Evolutionary conservation across 35 echinoderm and acorn worm genomes (phyloP), one percentile per base, ranked within the genome.

Genomic region (Apostichopus japonicus): DNA sequence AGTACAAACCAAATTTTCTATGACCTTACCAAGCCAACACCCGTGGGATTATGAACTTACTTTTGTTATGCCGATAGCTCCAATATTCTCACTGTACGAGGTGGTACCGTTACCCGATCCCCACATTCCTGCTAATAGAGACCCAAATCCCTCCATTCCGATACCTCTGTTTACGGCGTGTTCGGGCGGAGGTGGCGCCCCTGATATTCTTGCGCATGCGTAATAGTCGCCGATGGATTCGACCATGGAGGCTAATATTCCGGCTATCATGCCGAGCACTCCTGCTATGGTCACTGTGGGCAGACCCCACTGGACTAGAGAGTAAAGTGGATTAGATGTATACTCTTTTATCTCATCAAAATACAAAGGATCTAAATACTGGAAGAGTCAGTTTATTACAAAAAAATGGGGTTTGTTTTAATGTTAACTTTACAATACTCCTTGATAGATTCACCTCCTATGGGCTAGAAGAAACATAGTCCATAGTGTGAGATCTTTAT

Each of bases 11-110:
- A 0, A 44, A 44, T 4, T 44, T 44, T 44, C 33, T 44, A 44
- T 0, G 33, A 44, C 4, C 33, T 44, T 44, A 44, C 33, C 2
- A 0, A 44, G 33, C 33, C 33, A 44, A 44, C 33, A 44, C 2
- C 33, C 33, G 4, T 44, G 33, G 33, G 33, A 3, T 44, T 44
- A 44, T 4, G 33, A 44, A 44, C 65, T 57, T 93, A 97, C 96
- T 94, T 97, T 97, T 86, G 96, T 97, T 8, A 97, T 97, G 19
- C 96, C 96, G 56, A 97, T 90, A 24, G 96, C 96, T n/a, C 96
- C 96, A 91, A 97, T 97, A 63, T 97, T 97, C 76, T 97, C 96
- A 72, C 96, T 95, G 87, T 95, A 97, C 5, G 96, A 97, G 4
- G 96, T 97, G 4, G 96, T 97, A 24, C 96, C 96, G 54, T 93